phyloP scores from a whole-genome alignment of 1,140 invertebrate species.

The Palaemon carinicauda region DNA sequence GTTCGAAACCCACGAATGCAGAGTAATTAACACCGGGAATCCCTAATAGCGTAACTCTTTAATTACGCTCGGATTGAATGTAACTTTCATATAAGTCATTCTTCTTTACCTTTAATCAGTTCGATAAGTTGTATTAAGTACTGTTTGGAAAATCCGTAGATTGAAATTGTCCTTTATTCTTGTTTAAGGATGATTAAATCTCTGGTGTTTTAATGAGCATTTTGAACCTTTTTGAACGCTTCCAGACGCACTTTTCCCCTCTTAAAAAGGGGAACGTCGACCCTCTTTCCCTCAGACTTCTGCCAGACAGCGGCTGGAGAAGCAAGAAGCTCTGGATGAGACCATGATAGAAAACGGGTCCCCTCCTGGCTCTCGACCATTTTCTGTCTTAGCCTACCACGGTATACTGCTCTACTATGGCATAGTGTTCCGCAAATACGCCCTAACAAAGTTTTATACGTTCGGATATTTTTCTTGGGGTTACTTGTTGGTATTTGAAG shows the following conservation, averaged over 20 bases:
- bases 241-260: slow-evolving; percentile 43
- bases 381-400: neutral
- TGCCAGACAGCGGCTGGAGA: slow-evolving; percentile 18
- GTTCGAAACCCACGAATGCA: slow-evolving; percentile 37
- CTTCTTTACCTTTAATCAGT: too few relatives aligned
- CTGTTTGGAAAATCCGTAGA: too few relatives aligned
- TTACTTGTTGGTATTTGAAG: too few relatives aligned
- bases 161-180: too few relatives aligned
- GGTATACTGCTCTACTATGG: too few relatives aligned
- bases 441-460: too few relatives aligned
- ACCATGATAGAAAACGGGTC: slow-evolving; percentile 36
- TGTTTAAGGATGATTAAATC: neutral
- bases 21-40: slow-evolving; percentile 29
- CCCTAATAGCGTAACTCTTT: neutral
- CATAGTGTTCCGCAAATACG: too few relatives aligned
- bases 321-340: neutral
- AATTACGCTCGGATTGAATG: too few relatives aligned
- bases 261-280: slow-evolving; percentile 34
- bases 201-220: slow-evolving; percentile 21
- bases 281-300: slow-evolving; percentile 40
- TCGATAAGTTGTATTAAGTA: too few relatives aligned
- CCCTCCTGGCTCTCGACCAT: neutral
- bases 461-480: too few relatives aligned
- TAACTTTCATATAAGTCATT: too few relatives aligned
- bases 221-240: slow-evolving; percentile 41